Evolutionary conservation across 1,140 invertebrate genomes (phyloP).

Genomic region (Eurytemora carolleeae): DNA sequence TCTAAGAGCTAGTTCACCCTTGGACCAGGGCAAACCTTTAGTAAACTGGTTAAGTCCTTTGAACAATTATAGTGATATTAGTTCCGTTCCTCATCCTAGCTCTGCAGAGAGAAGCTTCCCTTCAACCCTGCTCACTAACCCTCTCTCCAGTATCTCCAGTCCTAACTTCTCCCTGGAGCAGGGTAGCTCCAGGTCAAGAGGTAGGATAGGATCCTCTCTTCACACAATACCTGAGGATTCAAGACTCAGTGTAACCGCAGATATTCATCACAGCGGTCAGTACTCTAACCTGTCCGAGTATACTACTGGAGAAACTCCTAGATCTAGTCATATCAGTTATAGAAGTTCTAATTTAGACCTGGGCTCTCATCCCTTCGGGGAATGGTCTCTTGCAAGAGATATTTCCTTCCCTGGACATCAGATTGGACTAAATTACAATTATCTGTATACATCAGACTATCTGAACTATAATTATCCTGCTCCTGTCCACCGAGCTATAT

Average conservation of each 20-base stretch:
- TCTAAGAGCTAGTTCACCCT: conserved; percentile 2
- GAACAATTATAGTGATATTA: conserved; percentile 1
- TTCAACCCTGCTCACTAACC: conserved; percentile 3
- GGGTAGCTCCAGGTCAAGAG: not conserved
- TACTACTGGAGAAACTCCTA: not conserved
- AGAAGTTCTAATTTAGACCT: not conserved
- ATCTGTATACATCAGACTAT: too few relatives aligned
- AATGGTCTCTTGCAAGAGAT: not conserved
- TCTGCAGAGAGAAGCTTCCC: conserved; percentile 6
- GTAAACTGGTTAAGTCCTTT: not conserved
- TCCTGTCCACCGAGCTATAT: not conserved
- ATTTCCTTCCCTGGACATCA: not conserved
- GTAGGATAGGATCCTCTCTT: not conserved
- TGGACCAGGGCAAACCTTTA: conserved; percentile 2
- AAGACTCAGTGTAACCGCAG: not conserved
- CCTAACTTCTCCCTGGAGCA: not conserved
- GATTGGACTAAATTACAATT: not conserved
- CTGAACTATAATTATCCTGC: too few relatives aligned
- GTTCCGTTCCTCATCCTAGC: conserved; percentile 5
- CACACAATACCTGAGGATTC: conserved; percentile 5
- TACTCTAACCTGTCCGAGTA: not conserved
- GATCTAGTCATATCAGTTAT: not conserved
- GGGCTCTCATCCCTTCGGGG: not conserved
- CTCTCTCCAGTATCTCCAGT: not conserved
- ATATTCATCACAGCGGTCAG: not conserved